Base-by-base conservation (phyloP, 1,140 invertebrate genomes). In the Myzus persicae region DNA sequence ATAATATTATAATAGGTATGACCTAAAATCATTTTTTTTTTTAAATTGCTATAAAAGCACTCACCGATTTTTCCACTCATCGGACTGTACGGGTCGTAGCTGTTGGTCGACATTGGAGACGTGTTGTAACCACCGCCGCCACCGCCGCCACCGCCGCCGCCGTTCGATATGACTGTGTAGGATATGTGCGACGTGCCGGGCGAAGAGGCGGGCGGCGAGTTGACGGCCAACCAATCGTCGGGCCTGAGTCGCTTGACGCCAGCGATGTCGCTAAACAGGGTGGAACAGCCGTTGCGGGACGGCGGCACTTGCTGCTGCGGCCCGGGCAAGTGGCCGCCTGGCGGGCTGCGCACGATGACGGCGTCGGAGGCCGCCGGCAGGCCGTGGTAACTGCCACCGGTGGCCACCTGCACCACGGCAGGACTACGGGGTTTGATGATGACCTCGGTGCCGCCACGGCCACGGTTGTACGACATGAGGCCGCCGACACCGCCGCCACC, bases 11-110 rank as follows among this genome's bases (percentile, higher is more conserved):
- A n/a, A 76, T 76, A n/a, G 31, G 14, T 4, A 14, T 18, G 14
- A 2, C 31, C n/a, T 67, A 14, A 31, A 14, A 67, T 9, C 11
- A 67, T 67, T 67, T 67, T 11, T 3, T n/a, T n/a, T n/a, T n/a
- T n/a, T n/a, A 14, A n/a, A n/a, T 18, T 51, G 20, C 3, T n/a
- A 18, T 18, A n/a, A 36, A 22, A 44, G 26, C 87, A 96, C 97
- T 97, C 94, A 97, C 97, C 97, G 96, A 97, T 96, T 96, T 98
- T 98, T 94, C 97, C 97, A 95, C 97, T 85, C 59, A 90, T 98
- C 82, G 97, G 97, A 96, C 97, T 98, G 95, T 98, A 98, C 5
- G 97, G 97, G 94, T 98, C 97, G 95, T 98, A 98, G 96, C 97
- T 98, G 94, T 97, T 96, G 3, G 97, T 97, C 46, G 97, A 97